Evolutionary conservation across 2,888 invertebrate genomes (phyloP), one percentile per base, ranked within the genome.

Genomic region (Eumacrocentrus americanus): DNA sequence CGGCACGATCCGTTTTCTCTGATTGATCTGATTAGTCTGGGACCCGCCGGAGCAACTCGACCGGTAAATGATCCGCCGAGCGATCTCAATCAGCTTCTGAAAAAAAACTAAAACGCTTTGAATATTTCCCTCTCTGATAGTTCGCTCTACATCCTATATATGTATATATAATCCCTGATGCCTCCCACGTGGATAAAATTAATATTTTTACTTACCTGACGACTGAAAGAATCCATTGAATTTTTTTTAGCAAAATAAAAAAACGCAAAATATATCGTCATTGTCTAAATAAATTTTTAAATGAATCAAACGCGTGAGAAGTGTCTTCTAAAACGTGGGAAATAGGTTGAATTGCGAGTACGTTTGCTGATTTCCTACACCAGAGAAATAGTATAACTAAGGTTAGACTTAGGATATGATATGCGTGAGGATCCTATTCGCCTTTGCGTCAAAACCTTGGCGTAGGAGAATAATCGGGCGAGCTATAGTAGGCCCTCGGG

Each of bases 81-180:
- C 71, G 73, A 77, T 77, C 77, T 78, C 78, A 77, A 78, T 78
- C 78, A 76, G 78, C 78, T 79, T 72, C 78, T 74, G 78, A 78
- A 78, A 78, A 76, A 29, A 76, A 76, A 74, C 68, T 70, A 70
- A 72, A 72, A 72, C 57, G 58, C 60, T 47, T 60, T 48, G 52
- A 51, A 42, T 48, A 40, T 35, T 22, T 55, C 52, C 23, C 25
- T 44, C n/a, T n/a, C 48, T 54, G 22, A 50, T 18, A 14, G 18
- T 50, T 35, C 16, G 18, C 25, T 50, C 54, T 22, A 11, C 16
- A 29, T 46, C 22, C n/a, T 44, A 44, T 44, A 44, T 44, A 22
- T 25, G 23, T 23, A 3, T 46, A 46, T 12, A 22, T 12, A 44
- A n/a, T 18, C 7, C 9, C 9, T 29, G 9, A 29, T 29, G 29